Conservation (phyloP, 2,113 vertebrate species). For the Xerus inauris region DNA sequence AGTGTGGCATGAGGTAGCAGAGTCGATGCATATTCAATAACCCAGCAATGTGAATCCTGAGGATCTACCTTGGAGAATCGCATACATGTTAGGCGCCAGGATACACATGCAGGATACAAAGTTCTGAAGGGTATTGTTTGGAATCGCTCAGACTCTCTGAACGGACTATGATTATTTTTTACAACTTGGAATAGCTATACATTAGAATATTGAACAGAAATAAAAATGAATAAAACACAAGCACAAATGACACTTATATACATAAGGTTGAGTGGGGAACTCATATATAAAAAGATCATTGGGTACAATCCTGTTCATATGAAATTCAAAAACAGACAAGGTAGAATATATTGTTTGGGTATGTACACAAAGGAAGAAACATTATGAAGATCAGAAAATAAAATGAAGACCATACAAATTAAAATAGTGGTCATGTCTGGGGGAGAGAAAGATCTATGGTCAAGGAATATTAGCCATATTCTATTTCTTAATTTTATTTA, state of each 20-base stretch:
- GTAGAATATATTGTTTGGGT: neutral
- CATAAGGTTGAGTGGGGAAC: neutral
- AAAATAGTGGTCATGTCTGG: neutral
- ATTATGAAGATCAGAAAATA: neutral
- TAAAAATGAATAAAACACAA: neutral
- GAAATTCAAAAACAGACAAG: neutral
- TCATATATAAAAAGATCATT: too few relatives aligned
- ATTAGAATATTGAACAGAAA: neutral
- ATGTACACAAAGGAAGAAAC: neutral
- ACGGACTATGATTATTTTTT: neutral
- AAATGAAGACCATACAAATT: neutral
- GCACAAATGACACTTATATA: neutral
- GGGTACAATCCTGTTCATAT: neutral
- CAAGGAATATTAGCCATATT: neutral
- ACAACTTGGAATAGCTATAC: neutral
- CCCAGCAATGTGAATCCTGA: neutral
- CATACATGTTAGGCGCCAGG: neutral
- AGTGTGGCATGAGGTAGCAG: neutral
- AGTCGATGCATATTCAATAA: neutral
- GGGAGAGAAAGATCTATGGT: rapidly evolving
- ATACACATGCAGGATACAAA: neutral
- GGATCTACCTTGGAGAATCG: neutral
- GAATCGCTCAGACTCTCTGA: neutral
- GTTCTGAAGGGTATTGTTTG: neutral
- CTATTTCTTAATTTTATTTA: too few relatives aligned